Evolutionary conservation across 1,140 invertebrate genomes (phyloP), one percentile per base, ranked within the genome.

Genomic region (Lanistes nyassanus): DNA sequence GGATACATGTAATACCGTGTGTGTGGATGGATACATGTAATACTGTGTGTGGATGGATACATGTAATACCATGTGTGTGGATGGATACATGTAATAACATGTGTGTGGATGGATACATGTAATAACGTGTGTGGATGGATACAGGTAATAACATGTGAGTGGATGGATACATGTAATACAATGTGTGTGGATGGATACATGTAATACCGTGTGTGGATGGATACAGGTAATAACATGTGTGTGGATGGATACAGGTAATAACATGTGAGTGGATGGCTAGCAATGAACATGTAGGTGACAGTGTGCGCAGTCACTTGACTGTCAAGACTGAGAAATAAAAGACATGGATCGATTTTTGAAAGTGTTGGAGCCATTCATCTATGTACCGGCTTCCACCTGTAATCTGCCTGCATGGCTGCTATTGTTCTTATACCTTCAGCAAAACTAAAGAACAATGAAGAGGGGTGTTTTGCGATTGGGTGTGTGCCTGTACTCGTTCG

Each of bases 401-500:
- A 31, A 31, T 60, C n/a, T 60, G 56, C 31, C n/a, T 60, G 56
- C 31, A 31, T 60, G 56, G n/a, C n/a, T 60, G 53, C 13, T 13
- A 55, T 13, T 16, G 53, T 16, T 13, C 13, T 13, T 16, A n/a
- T 55, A n/a, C n/a, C 13, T 55, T 13, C 13, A n/a, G n/a, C 53
- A 55, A n/a, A 55, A 13, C 13, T 13, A 55, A 13, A 55, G 53
- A 55, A 13, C 13, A n/a, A 55, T 13, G n/a, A 13, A 55, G 53
- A 55, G n/a, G n/a, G 56, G n/a, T 4, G 7, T 23, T 60, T 23
- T 60, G 56, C 21, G 56, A 26, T 23, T 60, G 56, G n/a, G 56
- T 60, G 56, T 60, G 56, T 60, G 56, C 31, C n/a, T 60, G 56
- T 60, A 31, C 31, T n/a, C 31, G 56, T 60, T n/a, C 31, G 56